Evolutionary conservation across 2,888 invertebrate species (phyloP).

Genomic region (Incurvaria masculella): DNA sequence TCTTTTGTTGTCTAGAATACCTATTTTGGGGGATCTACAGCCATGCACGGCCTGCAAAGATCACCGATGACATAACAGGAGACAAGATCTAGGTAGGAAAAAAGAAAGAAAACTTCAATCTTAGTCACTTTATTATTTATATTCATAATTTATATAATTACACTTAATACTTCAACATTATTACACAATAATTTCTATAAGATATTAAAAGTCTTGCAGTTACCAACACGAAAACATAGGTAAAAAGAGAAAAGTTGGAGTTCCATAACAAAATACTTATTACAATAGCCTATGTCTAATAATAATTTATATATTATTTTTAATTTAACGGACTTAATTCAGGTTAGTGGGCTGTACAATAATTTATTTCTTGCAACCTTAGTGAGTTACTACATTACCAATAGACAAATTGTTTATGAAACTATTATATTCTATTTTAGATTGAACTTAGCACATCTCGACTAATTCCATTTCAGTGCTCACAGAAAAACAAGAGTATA

Average conservation of each 20-base stretch:
- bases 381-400: no score
- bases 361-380: neutral
- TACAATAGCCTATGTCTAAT: slow-evolving; percentile 12
- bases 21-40: no score
- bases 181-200: neutral
- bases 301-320: neutral
- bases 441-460: no score
- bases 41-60: no score
- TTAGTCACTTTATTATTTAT: neutral
- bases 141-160: neutral
- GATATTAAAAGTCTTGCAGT: neutral
- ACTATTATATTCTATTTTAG: no score
- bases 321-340: neutral
- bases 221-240: slow-evolving; percentile 26
- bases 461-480: no score
- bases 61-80: no score
- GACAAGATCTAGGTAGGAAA: no score
- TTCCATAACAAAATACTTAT: slow-evolving; percentile 48
- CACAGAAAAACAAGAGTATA: no score
- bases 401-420: no score
- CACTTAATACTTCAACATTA: neutral
- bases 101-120: no score
- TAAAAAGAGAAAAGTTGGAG: slow-evolving; percentile 38
- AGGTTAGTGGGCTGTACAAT: neutral
- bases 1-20: no score